Conservation (phyloP, 1,140 invertebrate species). For the Pristionchus pacificus region DNA sequence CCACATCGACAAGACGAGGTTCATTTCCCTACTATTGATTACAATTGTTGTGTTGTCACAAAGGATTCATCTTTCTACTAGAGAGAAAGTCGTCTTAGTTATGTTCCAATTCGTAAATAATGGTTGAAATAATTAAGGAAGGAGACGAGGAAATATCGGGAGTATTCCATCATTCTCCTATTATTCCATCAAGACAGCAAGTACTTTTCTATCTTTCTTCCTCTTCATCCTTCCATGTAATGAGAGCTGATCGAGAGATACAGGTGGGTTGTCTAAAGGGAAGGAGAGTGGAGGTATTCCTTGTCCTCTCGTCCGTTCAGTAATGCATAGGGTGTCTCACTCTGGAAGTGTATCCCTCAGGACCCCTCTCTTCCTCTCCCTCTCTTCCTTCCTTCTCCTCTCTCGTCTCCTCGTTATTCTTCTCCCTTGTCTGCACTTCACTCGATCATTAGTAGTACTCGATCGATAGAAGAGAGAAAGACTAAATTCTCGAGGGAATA, state of each 20-base stretch:
- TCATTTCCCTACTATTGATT: too few relatives aligned
- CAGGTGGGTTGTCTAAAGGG: slow-evolving; percentile 13
- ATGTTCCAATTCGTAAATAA: too few relatives aligned
- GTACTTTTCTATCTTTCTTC: slow-evolving; percentile 16
- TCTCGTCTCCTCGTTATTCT: not conserved
- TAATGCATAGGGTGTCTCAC: not conserved
- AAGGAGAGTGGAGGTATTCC: too few relatives aligned
- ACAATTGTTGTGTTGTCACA: too few relatives aligned
- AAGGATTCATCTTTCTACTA: too few relatives aligned
- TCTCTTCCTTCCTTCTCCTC: too few relatives aligned
- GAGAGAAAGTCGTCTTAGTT: too few relatives aligned
- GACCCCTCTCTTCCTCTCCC: too few relatives aligned
- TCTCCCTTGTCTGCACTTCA: slow-evolving; percentile 2
- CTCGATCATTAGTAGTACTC: not conserved
- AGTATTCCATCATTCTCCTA: too few relatives aligned
- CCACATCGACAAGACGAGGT: too few relatives aligned
- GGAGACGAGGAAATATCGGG: slow-evolving; percentile 12
- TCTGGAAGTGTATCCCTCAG: not conserved
- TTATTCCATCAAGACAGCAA: slow-evolving; percentile 9
- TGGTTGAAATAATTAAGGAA: not conserved
- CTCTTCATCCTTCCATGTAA: slow-evolving; percentile 4
- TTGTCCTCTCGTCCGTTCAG: not conserved
- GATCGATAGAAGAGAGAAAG: slow-evolving; percentile 3
- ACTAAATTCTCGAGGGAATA: not conserved
- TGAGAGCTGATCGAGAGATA: not conserved